A percentile compares a stretch with the other conserved stretches of the same genome.
phyloP scores from a whole-genome alignment of 2,113 vertebrate species.

The Australoheros scitulus region DNA sequence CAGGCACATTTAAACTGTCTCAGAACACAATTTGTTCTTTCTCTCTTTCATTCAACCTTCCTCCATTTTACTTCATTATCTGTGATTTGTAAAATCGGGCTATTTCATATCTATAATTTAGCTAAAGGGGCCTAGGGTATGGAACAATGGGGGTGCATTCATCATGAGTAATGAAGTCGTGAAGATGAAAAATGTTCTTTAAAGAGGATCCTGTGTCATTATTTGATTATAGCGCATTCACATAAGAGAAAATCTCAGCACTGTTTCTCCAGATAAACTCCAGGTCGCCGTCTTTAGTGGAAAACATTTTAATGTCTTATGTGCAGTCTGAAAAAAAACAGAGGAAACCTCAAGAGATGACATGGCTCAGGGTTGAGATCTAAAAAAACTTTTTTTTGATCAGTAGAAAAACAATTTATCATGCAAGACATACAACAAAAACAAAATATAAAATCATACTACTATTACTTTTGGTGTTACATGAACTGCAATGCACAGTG shows the following conservation, averaged over 20 bases:
- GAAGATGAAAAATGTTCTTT: conserved; percentile 39
- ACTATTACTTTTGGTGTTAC: neutral
- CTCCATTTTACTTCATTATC: conserved; percentile 18
- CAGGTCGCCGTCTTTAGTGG: neutral
- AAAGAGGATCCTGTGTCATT: conserved; percentile 15
- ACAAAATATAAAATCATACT: too few species aligned
- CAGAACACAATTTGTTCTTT: neutral
- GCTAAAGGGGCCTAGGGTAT: neutral
- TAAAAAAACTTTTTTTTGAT: neutral
- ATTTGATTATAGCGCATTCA: neutral
- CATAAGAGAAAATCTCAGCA: neutral
- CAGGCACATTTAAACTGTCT: neutral
- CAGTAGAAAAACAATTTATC: too few species aligned
- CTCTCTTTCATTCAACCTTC: conserved; percentile 39
- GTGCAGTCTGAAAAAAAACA: neutral
- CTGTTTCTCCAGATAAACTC: neutral
- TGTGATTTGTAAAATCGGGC: conserved; percentile 39
- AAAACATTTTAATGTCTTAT: neutral
- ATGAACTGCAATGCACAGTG: neutral
- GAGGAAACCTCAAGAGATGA: neutral
- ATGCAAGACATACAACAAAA: too few species aligned
- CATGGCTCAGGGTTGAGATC: neutral
- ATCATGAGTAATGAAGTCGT: conserved; percentile 30
- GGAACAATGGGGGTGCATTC: conserved; percentile 32
- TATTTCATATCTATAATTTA: conserved; percentile 37